Base-by-base conservation (phyloP, 2,113 vertebrate species). In the Thalassoma bifasciatum region DNA sequence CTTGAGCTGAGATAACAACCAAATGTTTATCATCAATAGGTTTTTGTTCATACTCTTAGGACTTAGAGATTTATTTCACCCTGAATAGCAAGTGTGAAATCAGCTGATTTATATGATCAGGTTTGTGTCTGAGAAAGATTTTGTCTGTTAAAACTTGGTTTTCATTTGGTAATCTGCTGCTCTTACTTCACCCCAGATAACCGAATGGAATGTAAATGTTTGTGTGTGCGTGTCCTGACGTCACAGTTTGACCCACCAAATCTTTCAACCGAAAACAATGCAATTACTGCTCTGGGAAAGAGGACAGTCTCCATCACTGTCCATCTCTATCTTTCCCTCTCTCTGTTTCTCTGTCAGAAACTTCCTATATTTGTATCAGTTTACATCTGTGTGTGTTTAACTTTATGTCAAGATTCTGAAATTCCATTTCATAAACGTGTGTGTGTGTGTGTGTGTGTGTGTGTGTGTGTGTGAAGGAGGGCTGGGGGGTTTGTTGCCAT, bases 161-260 rank as follows among this genome's bases (percentile, higher is more conserved):
- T 42, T n/a, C 61, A 66, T 51, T 60, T 13, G 16, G 30, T n/a
- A 36, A 47, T 63, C 38, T 37, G 64, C 38, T 34, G 73, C 58
- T 1, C 22, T 56, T 26, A 73, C 66, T 57, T 77, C 66, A 46
- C 56, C 65, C 69, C 56, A 24, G 42, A 63, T 38, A 36, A 51
- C 51, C 36, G 67, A 56, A 67, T 79, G 81, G 83, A 86, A 81
- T 82, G 72, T 42, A 23, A 44, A 23, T 53, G 34, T 37, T 50
- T 59, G 58, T 73, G 61, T 58, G 26, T 22, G 42, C 2, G 19
- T 10, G 49, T 49, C 61, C 49, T 42, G n/a, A 83, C 75, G 79
- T 93, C 86, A 90, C 59, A 71, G 75, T 65, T 74, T 84, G 84
- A 87, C 77, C 80, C 81, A 87, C 52, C 75, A 85, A 82, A 26